A percentile compares a stretch with the other conserved stretches of the same genome.
Evolutionary conservation across 2,797 vertebrate genomes (phyloP).

Genomic region (Poecilia wingei): DNA sequence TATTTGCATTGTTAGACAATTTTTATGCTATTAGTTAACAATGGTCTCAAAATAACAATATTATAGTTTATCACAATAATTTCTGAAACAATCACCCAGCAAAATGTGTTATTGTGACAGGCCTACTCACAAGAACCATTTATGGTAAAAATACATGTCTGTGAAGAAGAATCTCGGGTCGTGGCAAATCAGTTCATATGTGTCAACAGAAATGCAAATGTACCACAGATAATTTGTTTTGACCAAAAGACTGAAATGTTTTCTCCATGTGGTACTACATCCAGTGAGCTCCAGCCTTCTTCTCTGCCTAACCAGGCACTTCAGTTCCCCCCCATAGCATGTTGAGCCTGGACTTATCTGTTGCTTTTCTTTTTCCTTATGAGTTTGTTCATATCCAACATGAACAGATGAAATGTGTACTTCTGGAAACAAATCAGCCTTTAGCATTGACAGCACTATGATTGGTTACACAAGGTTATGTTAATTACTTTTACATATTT

Average conservation of each 20-base stretch:
- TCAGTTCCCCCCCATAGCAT: constrained; percentile 9
- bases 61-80: too few species aligned
- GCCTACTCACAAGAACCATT: background rate
- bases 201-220: constrained; percentile 20
- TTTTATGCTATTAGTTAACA: too few species aligned
- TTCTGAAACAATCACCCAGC: too few species aligned
- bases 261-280: background rate
- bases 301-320: constrained; percentile 6
- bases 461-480: constrained; percentile 36
- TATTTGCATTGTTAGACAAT: too few species aligned
- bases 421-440: background rate
- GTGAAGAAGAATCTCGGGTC: constrained; percentile 6
- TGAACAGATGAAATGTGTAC: background rate
- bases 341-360: constrained; percentile 36
- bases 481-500: constrained; percentile 24
- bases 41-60: too few species aligned
- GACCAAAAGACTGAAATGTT: background rate
- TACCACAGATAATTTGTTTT: background rate
- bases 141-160: background rate
- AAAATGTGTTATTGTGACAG: too few species aligned
- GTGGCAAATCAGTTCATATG: constrained; percentile 8
- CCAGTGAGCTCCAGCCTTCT: constrained; percentile 15
- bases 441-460: constrained; percentile 29
- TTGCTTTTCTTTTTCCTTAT: constrained; percentile 19
- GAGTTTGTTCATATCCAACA: constrained; percentile 1